Evolutionary conservation across 1,140 invertebrate species (phyloP), one percentile per base, ranked within the genome.

Genomic region (Agrypnia vestita): DNA sequence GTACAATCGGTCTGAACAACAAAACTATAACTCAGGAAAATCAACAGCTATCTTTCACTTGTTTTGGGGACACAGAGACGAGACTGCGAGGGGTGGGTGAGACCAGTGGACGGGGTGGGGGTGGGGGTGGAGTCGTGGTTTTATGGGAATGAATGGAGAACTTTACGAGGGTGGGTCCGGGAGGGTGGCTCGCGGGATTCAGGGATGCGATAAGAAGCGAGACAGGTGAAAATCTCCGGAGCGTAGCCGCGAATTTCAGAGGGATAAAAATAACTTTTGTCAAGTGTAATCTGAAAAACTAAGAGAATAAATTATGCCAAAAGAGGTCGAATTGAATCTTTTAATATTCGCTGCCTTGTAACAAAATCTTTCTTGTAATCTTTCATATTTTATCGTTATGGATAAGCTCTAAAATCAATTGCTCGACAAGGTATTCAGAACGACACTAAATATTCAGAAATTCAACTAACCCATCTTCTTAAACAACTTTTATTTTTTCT

Each of bases 21-120:
- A 80, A 80, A 80, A 80, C 72, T 61, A 76, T 80, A 80, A 80
- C 72, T 80, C 78, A 67, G 44, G 51, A 71, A 76, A 46, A 75
- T 76, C 78, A 80, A 80, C 78, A 76, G 72, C 59, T 71, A 71
- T 47, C 53, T 74, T 56, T 17, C 19, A 46, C 10, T 51, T 59
- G 64, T 77, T 77, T 77, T 53, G 61, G 76, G 76, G 51, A 51
- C 56, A 11, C 43, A 12, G 43, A 46, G 19, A 76, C 56, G 44
- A 75, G 73, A 75, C 73, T 44, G 44, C 15, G 12, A 47, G 67
- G 46, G 46, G 15, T 71, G n/a, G n/a, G 9, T n/a, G 35, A 9
- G 13, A 0, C 61, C 4, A 10, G 61, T 43, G 21, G 25, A 1
- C 11, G 12, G 19, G 59, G 13, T 19, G 1, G 21, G 61, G 44